Evolutionary conservation across 37 sponge, comb jelly and placozoan species (phyloP), one percentile per base, ranked within the genome.

Genomic region (Amphimedon queenslandica): DNA sequence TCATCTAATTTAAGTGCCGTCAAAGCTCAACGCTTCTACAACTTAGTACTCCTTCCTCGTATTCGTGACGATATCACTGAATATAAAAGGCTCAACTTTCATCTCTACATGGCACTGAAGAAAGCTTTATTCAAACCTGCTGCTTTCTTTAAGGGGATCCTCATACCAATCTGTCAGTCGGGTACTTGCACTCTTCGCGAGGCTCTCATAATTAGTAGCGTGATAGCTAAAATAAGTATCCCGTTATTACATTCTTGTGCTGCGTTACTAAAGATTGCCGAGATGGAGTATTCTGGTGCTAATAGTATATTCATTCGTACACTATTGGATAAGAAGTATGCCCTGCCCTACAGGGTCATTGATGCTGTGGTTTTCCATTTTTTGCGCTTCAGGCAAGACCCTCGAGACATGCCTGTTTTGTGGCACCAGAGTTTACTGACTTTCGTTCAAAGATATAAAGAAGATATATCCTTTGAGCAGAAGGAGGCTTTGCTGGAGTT

Each of bases 51-150:
- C 30, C 81, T 92, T 20, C 99, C 99, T 4, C 65, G 99, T 16
- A 64, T 98, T 13, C 79, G 99, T n/a, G 99, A 98, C 74, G 99
- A 98, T 65, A 94, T 98, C 57, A 82, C 93, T 2, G 99, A 98
- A 70, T 98, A 92, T 84, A 89, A 84, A 64, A 64, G 86, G 25
- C 91, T 98, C 32, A 98, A 98, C 73, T 87, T 78, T 66, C 99
- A 98, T 78, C 84, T 98, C 28, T 98, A 98, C 80, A 77, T 83
- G 84, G 82, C 97, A 10, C 77, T 95, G 18, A 98, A 98, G 75
- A 98, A 94, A 69, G 77, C 96, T 5, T 83, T 95, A 21, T 98
- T 90, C 78, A 94, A 95, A 42, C 96, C 99, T 35, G 93, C 99
- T 6, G 99, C 95, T 34, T 98, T 98, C 77, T 98, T 98, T 81